Evolutionary conservation across 2,888 invertebrate genomes (phyloP).

Genomic region (Hololepta plana): DNA sequence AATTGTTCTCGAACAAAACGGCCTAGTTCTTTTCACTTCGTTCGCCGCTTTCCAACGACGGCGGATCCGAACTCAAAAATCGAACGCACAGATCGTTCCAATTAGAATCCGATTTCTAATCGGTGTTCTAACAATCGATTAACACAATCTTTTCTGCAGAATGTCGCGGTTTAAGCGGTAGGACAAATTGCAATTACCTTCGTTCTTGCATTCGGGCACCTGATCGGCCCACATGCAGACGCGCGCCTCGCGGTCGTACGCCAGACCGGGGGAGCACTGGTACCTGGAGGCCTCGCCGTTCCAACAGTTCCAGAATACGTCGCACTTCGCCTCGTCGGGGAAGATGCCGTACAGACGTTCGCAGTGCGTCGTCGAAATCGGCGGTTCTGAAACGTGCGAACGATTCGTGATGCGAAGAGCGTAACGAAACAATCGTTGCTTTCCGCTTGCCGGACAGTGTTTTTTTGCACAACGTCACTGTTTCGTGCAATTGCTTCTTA

Average conservation of each 20-base stretch:
- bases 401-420: too few relatives aligned
- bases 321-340: slow-evolving; percentile 72
- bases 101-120: too few relatives aligned
- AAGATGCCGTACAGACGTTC: slow-evolving; percentile 81
- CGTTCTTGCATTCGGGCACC: slow-evolving; percentile 78
- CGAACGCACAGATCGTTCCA: too few relatives aligned
- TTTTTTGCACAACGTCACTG: not conserved
- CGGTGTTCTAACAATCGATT: too few relatives aligned
- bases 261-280: slow-evolving; percentile 87
- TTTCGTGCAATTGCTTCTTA: slow-evolving; percentile 21
- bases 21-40: too few relatives aligned
- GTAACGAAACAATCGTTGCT: too few relatives aligned
- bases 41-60: too few relatives aligned
- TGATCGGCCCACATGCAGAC: slow-evolving; percentile 96
- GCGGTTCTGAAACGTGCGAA: slow-evolving; percentile 43
- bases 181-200: slow-evolving; percentile 55
- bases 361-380: slow-evolving; percentile 72
- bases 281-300: slow-evolving; percentile 87
- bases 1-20: too few relatives aligned
- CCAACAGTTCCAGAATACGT: slow-evolving; percentile 95
- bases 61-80: too few relatives aligned
- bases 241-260: slow-evolving; percentile 82
- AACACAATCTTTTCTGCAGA: too few relatives aligned
- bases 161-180: too few relatives aligned
- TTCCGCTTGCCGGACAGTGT: too few relatives aligned